A percentile compares a stretch with the other conserved stretches of the same genome.
These are phyloP conservation scores for Hyppa rectilinea DNA, from an alignment of 2,888 invertebrate genomes.

Conservation along the genomic window DNA sequence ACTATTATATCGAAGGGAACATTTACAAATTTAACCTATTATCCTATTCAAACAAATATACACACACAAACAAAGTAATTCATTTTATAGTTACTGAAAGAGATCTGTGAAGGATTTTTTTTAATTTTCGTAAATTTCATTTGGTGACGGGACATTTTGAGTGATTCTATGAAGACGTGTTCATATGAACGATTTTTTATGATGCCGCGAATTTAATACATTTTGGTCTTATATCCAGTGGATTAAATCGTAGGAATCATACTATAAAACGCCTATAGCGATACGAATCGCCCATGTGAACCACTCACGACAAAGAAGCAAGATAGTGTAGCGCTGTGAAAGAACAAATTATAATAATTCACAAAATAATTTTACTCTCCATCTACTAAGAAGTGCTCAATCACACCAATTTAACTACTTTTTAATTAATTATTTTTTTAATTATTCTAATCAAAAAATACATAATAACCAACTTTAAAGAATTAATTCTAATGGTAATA, in stretches of 20 bases:
- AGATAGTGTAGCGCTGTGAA: conserved; percentile 42
- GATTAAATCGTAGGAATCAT: not conserved
- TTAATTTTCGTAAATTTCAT: conserved; percentile 54
- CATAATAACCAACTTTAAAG: conserved; percentile 85
- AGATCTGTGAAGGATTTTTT: conserved; percentile 77
- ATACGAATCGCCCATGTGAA: conserved; percentile 34
- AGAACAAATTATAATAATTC: conserved; percentile 65
- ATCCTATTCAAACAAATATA: conserved; percentile 87
- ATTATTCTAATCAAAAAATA: conserved; percentile 73
- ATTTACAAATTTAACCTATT: conserved; percentile 89
- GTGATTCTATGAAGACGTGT: conserved; percentile 34
- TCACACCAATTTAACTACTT: conserved; percentile 76
- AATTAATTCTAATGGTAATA: conserved; percentile 87
- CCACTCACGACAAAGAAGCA: conserved; percentile 45
- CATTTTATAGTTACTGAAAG: conserved; percentile 73
- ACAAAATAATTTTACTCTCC: conserved; percentile 64
- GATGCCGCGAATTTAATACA: not conserved
- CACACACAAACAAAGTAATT: conserved; percentile 82
- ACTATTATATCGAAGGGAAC: conserved; percentile 72
- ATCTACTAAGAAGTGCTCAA: conserved; percentile 66
- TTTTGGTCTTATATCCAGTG: not conserved
- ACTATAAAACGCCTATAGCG: not conserved
- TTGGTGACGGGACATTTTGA: conserved; percentile 39
- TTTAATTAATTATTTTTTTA: conserved; percentile 67
- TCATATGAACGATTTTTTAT: conserved; percentile 19